A percentile compares a stretch with the other conserved stretches of the same genome.
Evolutionary conservation across 2,113 vertebrate species (phyloP).

Genomic region (Rhynchopsitta pachyrhyncha): DNA sequence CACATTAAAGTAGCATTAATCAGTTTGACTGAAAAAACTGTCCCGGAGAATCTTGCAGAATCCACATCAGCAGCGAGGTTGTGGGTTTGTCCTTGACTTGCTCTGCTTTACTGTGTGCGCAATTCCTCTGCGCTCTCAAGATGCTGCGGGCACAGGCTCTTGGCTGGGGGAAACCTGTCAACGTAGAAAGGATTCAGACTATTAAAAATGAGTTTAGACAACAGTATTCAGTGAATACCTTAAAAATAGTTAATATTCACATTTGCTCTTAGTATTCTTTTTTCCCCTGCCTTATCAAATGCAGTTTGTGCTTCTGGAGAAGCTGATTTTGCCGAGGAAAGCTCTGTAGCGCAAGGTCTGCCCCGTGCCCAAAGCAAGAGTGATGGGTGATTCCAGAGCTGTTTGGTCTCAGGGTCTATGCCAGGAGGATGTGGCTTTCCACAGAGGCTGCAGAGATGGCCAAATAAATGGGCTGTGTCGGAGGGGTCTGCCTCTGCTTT

Average conservation of each 20-base stretch:
- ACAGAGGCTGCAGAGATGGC: not conserved
- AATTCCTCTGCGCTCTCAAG: not conserved
- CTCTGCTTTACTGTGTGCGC: not conserved
- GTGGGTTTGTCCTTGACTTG: slow-evolving; percentile 45
- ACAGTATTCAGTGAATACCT: accelerated
- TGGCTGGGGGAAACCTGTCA: not conserved
- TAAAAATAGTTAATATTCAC: not conserved
- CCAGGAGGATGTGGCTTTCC: not conserved
- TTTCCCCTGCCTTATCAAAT: not conserved
- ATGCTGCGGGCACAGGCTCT: not conserved
- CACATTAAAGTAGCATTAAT: slow-evolving; percentile 43
- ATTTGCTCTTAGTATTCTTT: not conserved
- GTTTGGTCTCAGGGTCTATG: accelerated
- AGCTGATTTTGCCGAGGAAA: not conserved
- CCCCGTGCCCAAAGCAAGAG: not conserved
- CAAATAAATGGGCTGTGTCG: not conserved
- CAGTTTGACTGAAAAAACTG: slow-evolving; percentile 1
- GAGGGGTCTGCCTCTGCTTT: not conserved
- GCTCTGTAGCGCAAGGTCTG: not conserved
- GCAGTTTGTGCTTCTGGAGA: not conserved
- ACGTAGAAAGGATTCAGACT: not conserved
- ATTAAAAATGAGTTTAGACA: not conserved
- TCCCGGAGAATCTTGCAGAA: not conserved
- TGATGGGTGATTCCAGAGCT: not conserved
- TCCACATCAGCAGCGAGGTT: not conserved